Base-by-base conservation (phyloP, 2,113 vertebrate species). In the Sinosuthora webbiana region DNA sequence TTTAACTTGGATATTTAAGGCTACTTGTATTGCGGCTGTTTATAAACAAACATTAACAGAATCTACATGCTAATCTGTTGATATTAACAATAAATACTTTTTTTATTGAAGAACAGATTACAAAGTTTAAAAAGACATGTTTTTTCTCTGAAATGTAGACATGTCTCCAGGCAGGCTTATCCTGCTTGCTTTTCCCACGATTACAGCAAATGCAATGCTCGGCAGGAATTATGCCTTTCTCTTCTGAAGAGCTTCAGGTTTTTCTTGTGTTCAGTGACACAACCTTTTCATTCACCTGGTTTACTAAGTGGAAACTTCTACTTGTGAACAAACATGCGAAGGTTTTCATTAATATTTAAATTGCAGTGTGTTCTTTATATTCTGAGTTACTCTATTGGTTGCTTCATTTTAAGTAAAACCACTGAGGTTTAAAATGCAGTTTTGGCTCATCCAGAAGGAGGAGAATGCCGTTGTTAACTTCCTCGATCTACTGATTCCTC, bases 161-260 rank as follows among this genome's bases (percentile, higher is more conserved):
- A 63, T 95, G 96, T 95, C 96, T 97, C 82, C 95, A 88, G 84
- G 82, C 89, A 81, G 91, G 95, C 95, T 97, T 97, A 97, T 88
- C 79, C 60, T 83, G 28, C 55, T 86, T 30, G 6, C 64, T 83
- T 60, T 96, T 96, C 94, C 90, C 94, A 97, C 57, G 57, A 90
- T 71, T 90, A 25, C 11, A 75, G 53, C 45, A 92, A 88, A 92
- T 87, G 69, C 85, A 86, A 0, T 68, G 60, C 47, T 96, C 88
- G 91, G 76, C 75, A 83, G 78, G 81, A 91, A 63, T 95, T 88
- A 59, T 0, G 15, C 0, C 2, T 39, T 50, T 76, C 20, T 75
- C 31, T 94, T 92, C 60, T 83, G 57, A 85, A 83, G 47, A 88
- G 21, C 42, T 87, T 30, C 0, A 5, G 4, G 15, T 23, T 83